phyloP scores from a whole-genome alignment of 2,113 vertebrate genomes.

The Monarcha castaneiventris region DNA sequence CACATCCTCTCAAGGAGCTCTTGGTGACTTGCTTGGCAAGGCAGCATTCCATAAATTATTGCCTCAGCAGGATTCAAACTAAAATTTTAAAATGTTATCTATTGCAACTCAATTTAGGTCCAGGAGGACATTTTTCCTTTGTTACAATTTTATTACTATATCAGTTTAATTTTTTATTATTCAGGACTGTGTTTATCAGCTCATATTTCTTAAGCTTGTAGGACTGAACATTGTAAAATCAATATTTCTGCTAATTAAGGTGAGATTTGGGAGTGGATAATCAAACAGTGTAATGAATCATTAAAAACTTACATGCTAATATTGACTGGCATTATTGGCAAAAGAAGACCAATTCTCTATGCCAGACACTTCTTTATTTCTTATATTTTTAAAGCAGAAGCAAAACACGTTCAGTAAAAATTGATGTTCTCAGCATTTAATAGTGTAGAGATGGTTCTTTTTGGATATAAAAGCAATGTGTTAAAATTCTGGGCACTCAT shows the following conservation, averaged over 20 bases:
- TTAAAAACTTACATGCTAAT: conserved; percentile 58
- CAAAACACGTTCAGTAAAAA: conserved; percentile 2
- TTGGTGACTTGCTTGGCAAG: background rate
- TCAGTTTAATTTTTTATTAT: conserved; percentile 30
- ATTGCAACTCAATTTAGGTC: background rate
- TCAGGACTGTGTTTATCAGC: conserved; percentile 40
- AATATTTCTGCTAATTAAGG: conserved; percentile 68
- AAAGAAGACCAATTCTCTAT: conserved; percentile 38
- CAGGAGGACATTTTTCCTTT: background rate
- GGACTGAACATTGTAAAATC: conserved; percentile 55
- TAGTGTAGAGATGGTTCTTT: background rate
- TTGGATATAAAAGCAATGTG: background rate
- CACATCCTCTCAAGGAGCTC: background rate
- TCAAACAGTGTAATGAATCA: conserved; percentile 51
- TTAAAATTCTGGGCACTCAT: background rate
- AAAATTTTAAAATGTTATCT: background rate
- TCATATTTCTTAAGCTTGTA: conserved; percentile 58
- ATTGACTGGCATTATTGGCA: conserved; percentile 65
- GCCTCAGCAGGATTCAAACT: background rate
- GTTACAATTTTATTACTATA: conserved; percentile 27
- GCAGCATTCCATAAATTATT: background rate
- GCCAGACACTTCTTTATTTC: background rate
- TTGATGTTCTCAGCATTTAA: conserved; percentile 1
- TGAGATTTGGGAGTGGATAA: background rate
- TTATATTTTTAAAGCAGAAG: conserved; percentile 17